These are phyloP conservation scores for Melangyna quadrimaculata DNA, from an alignment of 2,888 invertebrate genomes.

Conservation along the genomic window DNA sequence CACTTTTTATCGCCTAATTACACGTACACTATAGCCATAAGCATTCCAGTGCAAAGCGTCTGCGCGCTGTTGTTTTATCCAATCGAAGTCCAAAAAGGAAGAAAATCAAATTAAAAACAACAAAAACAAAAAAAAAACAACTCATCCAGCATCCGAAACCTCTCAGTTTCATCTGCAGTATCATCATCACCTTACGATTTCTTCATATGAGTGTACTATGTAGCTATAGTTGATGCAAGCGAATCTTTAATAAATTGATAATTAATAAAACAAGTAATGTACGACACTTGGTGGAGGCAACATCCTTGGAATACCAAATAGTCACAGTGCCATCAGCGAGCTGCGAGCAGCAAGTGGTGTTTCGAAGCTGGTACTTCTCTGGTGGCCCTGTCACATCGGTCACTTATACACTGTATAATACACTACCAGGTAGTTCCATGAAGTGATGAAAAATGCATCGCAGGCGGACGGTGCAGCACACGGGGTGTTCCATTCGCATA, in stretches of 20 bases:
- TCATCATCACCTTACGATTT: conserved; percentile 38
- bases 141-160: conserved; percentile 25
- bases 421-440: conserved; percentile 61
- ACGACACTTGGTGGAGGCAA: conserved; percentile 75
- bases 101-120: background rate
- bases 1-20: conserved; percentile 70
- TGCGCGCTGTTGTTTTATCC: conserved; percentile 27
- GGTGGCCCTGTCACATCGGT: conserved; percentile 70
- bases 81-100: conserved; percentile 6
- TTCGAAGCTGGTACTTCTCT: conserved; percentile 52
- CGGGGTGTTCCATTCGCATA: conserved; percentile 57
- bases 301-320: conserved; percentile 75
- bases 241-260: conserved; percentile 77
- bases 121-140: conserved; percentile 40
- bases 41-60: conserved; percentile 52
- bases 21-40: conserved; percentile 54
- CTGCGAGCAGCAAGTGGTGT: conserved; percentile 33
- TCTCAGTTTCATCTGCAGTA: background rate
- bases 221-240: conserved; percentile 24
- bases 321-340: conserved; percentile 24
- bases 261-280: conserved; percentile 78
- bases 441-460: conserved; percentile 67
- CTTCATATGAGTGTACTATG: background rate
- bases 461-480: background rate
- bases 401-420: conserved; percentile 28